These are phyloP conservation scores for Zenarchopterus dispar DNA, from an alignment of 2,797 vertebrate species.

Conservation along the genomic window DNA sequence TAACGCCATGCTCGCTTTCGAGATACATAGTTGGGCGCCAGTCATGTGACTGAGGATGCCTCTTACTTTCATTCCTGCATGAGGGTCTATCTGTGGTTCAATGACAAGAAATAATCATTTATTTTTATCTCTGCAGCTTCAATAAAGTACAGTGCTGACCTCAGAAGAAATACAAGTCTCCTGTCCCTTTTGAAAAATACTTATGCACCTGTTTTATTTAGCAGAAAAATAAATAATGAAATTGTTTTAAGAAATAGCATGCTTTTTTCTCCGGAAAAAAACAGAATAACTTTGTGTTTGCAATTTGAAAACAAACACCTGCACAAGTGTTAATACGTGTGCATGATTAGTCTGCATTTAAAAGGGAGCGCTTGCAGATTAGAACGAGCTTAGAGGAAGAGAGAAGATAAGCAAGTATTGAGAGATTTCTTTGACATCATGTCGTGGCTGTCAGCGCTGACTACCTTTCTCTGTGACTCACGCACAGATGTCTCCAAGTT, in stretches of 20 bases:
- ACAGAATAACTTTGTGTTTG: too few relatives aligned
- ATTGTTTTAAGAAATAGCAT: too few relatives aligned
- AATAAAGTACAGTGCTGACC: constrained; percentile 51
- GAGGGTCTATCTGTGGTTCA: constrained; percentile 81
- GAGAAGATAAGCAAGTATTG: constrained; percentile 82
- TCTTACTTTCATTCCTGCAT: constrained; percentile 76
- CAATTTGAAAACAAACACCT: too few relatives aligned
- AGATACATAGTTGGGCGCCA: constrained; percentile 57
- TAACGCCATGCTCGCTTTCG: constrained; percentile 53
- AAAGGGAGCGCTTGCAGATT: too few relatives aligned
- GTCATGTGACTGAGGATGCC: constrained; percentile 74
- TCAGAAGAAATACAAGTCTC: constrained; percentile 27
- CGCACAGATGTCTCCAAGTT: constrained; percentile 25
- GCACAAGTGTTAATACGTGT: too few relatives aligned
- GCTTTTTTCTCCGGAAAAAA: too few relatives aligned
- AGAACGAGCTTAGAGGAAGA: constrained; percentile 58
- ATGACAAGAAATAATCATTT: constrained; percentile 69
- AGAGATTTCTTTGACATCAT: constrained; percentile 83
- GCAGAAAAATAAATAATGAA: too few relatives aligned
- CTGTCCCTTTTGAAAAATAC: too few relatives aligned
- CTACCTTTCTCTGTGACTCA: constrained; percentile 44
- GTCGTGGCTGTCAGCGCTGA: constrained; percentile 60
- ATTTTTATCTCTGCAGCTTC: constrained; percentile 79
- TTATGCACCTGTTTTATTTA: too few relatives aligned
- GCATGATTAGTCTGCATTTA: too few relatives aligned